Evolutionary conservation across 2,797 vertebrate genomes (phyloP), one percentile per base, ranked within the genome.

Genomic region (Leptodactylus fallax): DNA sequence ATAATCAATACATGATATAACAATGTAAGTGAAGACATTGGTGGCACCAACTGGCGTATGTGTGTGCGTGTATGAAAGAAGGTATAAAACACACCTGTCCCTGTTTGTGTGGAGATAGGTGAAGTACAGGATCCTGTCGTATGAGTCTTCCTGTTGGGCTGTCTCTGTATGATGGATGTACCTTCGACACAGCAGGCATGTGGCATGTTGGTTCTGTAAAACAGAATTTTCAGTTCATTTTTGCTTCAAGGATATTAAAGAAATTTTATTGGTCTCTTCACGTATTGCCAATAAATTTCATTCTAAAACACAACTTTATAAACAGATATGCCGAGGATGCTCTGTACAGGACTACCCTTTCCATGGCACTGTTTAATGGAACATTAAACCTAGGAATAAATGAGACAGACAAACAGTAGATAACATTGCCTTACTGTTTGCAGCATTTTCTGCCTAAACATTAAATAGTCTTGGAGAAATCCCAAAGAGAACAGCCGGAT

Each of bases 61-160:
- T 36, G 4, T 36, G 36, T 36, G 36, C 36, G 2, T 36, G 36
- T n/a, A 77, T 7, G 3, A 11, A 83, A 45, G 65, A 79, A 51
- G 25, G 53, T 88, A 79, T 87, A 90, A 94, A 93, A 94, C 93
- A 94, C 93, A 99, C 98, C 93, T 99, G 98, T 72, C 93, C 94
- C 92, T 94, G 95, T 90, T 96, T 98, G 94, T 96, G 97, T 19
- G 97, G 97, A 92, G 97, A 98, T 91, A 97, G 85, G 87, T 96
- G 95, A 72, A 96, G 94, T 88, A 95, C 95, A 0, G 96, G 96
- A 91, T 98, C 98, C 89, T 97, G 98, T 86, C 96, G 95, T 93
- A 97, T 95, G 80, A 97, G 92, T 91, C 97, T 95, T 92, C 96
- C 95, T 25, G 97, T 97, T 3, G 98, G 98, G 89, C 95, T 95